phyloP scores from a whole-genome alignment of 2,797 vertebrate species.

The Thunnus albacares region DNA sequence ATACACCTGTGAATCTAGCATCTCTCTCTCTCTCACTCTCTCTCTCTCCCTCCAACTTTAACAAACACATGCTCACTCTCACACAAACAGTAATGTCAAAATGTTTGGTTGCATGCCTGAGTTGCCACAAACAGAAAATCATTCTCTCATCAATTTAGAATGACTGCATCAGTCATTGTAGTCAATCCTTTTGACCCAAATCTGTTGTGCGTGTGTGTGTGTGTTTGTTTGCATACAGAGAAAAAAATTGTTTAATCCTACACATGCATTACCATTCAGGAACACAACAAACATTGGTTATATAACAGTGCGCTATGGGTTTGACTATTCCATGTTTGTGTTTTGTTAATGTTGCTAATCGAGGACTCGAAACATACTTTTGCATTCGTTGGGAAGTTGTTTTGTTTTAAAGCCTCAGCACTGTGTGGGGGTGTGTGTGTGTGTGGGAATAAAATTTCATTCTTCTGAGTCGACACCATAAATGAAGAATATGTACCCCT shows the following conservation, averaged over 20 bases:
- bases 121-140: too few species aligned
- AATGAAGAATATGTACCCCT: background rate
- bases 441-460: constrained; percentile 11
- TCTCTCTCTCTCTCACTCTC: too few species aligned
- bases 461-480: constrained; percentile 1
- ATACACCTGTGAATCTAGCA: background rate
- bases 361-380: constrained; percentile 10
- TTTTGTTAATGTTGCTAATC: constrained; percentile 12
- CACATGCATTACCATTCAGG: constrained; percentile 32
- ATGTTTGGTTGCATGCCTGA: background rate
- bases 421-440: constrained; percentile 26
- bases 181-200: too few species aligned
- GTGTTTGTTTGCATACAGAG: background rate
- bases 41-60: too few species aligned
- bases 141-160: too few species aligned
- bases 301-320: constrained; percentile 34
- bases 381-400: constrained; percentile 1
- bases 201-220: background rate
- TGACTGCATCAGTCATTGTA: too few species aligned
- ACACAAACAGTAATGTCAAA: too few species aligned
- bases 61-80: too few species aligned
- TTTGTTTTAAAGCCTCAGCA: constrained; percentile 12
- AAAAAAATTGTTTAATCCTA: constrained; percentile 31
- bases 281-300: constrained; percentile 41
- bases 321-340: constrained; percentile 23